phyloP scores from a whole-genome alignment of 2,113 vertebrate genomes.

The Spizaetus ornatus region DNA sequence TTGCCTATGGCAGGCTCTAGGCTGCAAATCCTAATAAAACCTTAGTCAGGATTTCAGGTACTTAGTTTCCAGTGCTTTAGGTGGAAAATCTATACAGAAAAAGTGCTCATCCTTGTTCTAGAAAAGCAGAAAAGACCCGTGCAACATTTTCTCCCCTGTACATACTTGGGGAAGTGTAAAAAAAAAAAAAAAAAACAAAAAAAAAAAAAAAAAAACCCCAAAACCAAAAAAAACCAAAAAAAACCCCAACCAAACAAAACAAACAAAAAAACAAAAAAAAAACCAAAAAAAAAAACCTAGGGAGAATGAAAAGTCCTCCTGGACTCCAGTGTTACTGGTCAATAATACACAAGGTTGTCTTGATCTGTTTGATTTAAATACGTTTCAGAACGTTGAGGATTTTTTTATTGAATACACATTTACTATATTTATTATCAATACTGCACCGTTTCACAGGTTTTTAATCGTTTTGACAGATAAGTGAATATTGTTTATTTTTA shows the following conservation, averaged over 20 bases:
- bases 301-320: neutral
- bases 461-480: rapidly evolving
- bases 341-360: neutral
- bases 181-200: too few species aligned
- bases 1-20: neutral
- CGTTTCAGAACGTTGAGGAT: neutral
- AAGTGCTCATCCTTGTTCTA: neutral
- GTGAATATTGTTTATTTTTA: neutral
- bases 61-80: neutral
- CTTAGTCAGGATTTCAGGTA: neutral
- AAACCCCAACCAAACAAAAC: too few species aligned
- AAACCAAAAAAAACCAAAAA: too few species aligned
- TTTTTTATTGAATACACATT: neutral
- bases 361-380: neutral
- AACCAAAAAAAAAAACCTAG: too few species aligned
- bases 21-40: neutral
- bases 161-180: neutral
- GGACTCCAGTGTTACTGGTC: neutral
- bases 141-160: rapidly evolving
- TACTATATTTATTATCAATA: neutral
- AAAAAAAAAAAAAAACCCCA: too few species aligned
- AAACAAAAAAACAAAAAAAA: too few species aligned
- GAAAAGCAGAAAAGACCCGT: neutral
- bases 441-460: neutral
- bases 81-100: neutral